Conservation (phyloP, 2,888 invertebrate species). For the Dione vanillae region DNA sequence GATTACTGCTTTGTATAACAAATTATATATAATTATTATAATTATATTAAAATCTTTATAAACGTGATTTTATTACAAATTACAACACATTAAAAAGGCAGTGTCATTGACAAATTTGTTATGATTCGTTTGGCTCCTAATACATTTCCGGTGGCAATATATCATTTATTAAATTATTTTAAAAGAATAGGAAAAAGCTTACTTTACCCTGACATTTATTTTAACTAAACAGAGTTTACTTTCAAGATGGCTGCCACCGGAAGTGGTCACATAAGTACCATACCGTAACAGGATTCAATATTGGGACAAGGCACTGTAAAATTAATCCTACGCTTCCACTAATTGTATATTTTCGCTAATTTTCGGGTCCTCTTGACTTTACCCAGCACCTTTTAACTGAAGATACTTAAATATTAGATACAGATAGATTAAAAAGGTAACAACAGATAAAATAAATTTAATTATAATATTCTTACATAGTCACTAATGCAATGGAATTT, state of each 20-base stretch:
- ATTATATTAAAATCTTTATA: constrained; percentile 15
- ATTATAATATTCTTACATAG: background rate
- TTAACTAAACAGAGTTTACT: background rate
- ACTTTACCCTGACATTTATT: background rate
- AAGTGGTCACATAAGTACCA: background rate
- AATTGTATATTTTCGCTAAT: constrained; percentile 42
- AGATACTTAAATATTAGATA: constrained; percentile 25
- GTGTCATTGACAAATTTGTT: constrained; percentile 41
- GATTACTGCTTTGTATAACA: background rate
- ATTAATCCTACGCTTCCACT: constrained; percentile 43
- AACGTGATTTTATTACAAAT: constrained; percentile 15
- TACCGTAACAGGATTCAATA: constrained; percentile 29
- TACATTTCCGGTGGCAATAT: constrained; percentile 2
- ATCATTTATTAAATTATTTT: background rate
- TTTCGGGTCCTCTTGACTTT: constrained; percentile 31
- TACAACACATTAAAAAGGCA: constrained; percentile 35
- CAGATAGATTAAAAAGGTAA: constrained; percentile 26
- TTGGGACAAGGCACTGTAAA: constrained; percentile 47
- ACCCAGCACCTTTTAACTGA: constrained; percentile 34
- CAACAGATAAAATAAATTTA: background rate
- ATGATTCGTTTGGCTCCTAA: constrained; percentile 31
- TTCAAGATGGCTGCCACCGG: constrained; percentile 5
- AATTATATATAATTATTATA: constrained; percentile 1
- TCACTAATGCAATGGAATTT: background rate
- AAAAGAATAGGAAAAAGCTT: constrained; percentile 7